phyloP scores from a whole-genome alignment of 2,888 invertebrate species.

The Chrysina gloriosa region DNA sequence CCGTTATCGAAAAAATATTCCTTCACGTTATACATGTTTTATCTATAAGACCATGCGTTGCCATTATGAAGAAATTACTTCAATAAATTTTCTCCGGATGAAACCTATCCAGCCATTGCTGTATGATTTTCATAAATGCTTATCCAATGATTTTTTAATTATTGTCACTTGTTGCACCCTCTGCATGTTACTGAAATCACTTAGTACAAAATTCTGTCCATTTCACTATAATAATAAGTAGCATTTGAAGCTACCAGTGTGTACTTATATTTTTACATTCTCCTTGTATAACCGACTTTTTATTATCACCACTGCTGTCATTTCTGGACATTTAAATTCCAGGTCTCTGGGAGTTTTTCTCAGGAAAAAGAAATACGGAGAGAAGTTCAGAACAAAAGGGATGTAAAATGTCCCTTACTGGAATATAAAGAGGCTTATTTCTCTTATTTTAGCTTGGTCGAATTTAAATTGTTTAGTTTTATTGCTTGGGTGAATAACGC shows the following conservation, averaged over 20 bases:
- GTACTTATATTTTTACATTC: background rate
- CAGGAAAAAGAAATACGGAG: background rate
- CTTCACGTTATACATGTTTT: too few species aligned
- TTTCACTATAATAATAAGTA: background rate
- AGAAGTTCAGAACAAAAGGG: background rate
- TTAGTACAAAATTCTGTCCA: background rate
- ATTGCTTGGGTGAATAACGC: background rate
- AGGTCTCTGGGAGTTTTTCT: background rate
- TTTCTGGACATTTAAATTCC: background rate
- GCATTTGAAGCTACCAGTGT: background rate
- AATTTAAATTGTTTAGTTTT: background rate
- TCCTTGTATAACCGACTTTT: background rate
- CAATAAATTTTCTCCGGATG: too few species aligned
- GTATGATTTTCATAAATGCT: too few species aligned
- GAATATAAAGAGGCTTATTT: conserved; percentile 9
- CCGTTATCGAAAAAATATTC: too few species aligned
- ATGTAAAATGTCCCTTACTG: background rate
- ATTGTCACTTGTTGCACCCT: too few species aligned
- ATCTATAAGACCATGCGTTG: too few species aligned
- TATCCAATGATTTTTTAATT: too few species aligned
- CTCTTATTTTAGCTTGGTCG: background rate
- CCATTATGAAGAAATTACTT: too few species aligned
- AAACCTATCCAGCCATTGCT: too few species aligned
- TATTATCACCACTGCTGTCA: background rate
- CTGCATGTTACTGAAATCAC: too few species aligned